Evolutionary conservation across 2,797 vertebrate species (phyloP).

Genomic region (Pseudotriccus pelzelni): DNA sequence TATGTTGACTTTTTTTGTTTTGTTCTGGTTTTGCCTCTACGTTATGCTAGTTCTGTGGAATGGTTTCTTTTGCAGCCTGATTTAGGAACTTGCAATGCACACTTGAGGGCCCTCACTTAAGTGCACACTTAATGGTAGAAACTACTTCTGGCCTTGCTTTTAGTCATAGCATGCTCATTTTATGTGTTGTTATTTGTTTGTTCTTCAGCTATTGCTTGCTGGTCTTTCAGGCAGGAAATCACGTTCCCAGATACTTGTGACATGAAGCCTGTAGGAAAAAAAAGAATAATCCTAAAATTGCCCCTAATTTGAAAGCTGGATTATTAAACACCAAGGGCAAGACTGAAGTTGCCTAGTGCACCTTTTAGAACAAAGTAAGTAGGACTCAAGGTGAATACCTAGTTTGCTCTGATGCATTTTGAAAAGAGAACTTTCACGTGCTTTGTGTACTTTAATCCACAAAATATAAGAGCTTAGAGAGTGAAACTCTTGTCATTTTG

Average conservation of each 20-base stretch:
- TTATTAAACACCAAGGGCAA: background rate
- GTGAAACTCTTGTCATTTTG: conserved; percentile 10
- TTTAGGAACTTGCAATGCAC: conserved; percentile 54
- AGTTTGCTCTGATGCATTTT: background rate
- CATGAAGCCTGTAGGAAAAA: conserved; percentile 1
- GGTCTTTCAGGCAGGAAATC: conserved; percentile 22
- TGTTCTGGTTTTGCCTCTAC: background rate
- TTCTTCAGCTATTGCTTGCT: conserved; percentile 42
- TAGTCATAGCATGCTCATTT: conserved; percentile 68
- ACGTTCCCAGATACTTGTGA: conserved; percentile 24
- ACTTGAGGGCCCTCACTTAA: conserved; percentile 37
- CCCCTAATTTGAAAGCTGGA: background rate
- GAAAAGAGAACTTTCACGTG: background rate
- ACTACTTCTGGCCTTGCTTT: conserved; percentile 32
- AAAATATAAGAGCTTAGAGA: background rate
- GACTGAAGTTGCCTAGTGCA: background rate
- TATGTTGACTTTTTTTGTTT: background rate
- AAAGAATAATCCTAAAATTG: background rate
- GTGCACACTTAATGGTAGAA: conserved; percentile 37
- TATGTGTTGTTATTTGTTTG: conserved; percentile 56
- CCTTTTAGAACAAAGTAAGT: conserved; percentile 19
- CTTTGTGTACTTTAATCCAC: background rate
- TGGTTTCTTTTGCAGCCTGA: conserved; percentile 57
- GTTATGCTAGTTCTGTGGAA: background rate
- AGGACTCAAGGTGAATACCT: background rate